A percentile compares a stretch with the other conserved stretches of the same genome.
Conservation (phyloP, 2,113 vertebrate species). For the Pholis gunnellus region DNA sequence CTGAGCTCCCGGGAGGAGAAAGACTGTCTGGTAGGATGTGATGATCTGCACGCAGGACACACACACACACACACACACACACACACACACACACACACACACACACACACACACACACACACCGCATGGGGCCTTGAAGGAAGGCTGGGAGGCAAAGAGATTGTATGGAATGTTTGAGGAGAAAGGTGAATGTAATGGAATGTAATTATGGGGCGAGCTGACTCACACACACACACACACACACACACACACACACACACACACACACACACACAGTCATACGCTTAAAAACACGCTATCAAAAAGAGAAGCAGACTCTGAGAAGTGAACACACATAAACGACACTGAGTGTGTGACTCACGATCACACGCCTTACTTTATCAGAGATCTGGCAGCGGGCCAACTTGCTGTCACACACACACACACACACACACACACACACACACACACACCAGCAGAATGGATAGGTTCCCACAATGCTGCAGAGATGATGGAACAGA, state of each 20-base stretch:
- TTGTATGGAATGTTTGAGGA: slow-evolving; percentile 75
- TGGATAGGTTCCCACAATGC: slow-evolving; percentile 1
- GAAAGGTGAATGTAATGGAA: slow-evolving; percentile 80
- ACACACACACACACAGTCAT: not conserved
- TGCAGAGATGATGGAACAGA: slow-evolving; percentile 28
- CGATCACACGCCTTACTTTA: slow-evolving; percentile 49
- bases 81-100: slow-evolving; percentile 35
- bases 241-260: slow-evolving; percentile 30
- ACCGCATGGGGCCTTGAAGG: slow-evolving; percentile 40
- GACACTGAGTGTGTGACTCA: slow-evolving; percentile 42
- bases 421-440: slow-evolving; percentile 13
- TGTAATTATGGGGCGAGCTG: slow-evolving; percentile 72
- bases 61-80: slow-evolving; percentile 18
- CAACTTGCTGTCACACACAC: slow-evolving; percentile 39
- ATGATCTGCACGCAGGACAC: slow-evolving; percentile 38
- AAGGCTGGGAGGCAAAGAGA: slow-evolving; percentile 64
- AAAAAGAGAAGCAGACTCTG: not conserved
- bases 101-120: slow-evolving; percentile 42
- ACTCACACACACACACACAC: slow-evolving; percentile 25
- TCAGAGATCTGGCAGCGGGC: slow-evolving; percentile 50
- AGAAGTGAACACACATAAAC: slow-evolving; percentile 28
- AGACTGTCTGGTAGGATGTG: slow-evolving; percentile 13
- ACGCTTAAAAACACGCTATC: slow-evolving; percentile 19
- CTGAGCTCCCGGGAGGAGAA: slow-evolving; percentile 4
- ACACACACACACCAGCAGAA: slow-evolving; percentile 15